Percentiles rank a stretch among this genome's conserved stretches.
Evolutionary conservation across 2,113 vertebrate genomes (phyloP).

Genomic region (Leptodactylus fuscus): DNA sequence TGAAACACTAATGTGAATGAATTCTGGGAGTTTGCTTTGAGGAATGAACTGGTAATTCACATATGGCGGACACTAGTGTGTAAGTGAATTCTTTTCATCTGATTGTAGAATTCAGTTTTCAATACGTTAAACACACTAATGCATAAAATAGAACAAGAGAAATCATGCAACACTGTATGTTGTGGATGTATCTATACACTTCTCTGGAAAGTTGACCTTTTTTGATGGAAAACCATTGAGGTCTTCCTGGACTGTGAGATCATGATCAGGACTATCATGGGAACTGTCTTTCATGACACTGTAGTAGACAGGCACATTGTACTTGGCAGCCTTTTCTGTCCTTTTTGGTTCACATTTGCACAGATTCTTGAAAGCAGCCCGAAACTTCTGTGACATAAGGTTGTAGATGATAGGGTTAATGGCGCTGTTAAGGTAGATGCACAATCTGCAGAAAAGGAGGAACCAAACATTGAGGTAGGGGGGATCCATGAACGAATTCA

Average conservation of each 20-base stretch:
- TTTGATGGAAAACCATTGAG: constrained; percentile 63
- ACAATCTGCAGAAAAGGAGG: constrained; percentile 85
- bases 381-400: constrained; percentile 88
- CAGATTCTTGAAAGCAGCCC: constrained; percentile 79
- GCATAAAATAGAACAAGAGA: not conserved
- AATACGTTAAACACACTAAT: constrained; percentile 16
- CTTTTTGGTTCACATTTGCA: constrained; percentile 72
- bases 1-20: not conserved
- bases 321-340: constrained; percentile 54
- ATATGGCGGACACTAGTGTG: not conserved
- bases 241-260: constrained; percentile 71
- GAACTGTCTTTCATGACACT: constrained; percentile 74
- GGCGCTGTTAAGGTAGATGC: constrained; percentile 85
- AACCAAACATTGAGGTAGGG: constrained; percentile 83
- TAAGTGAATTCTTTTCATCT: not conserved
- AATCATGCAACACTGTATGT: constrained; percentile 62
- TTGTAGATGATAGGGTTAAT: constrained; percentile 86
- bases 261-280: constrained; percentile 70
- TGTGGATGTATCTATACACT: constrained; percentile 57
- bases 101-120: constrained; percentile 2
- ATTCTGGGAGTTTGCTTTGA: not conserved
- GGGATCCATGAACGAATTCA: constrained; percentile 84
- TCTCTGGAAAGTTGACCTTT: constrained; percentile 62
- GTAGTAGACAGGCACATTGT: constrained; percentile 72
- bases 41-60: not conserved